Evolutionary conservation across 2,113 vertebrate genomes (phyloP).

Genomic region (Tiliqua scincoides): DNA sequence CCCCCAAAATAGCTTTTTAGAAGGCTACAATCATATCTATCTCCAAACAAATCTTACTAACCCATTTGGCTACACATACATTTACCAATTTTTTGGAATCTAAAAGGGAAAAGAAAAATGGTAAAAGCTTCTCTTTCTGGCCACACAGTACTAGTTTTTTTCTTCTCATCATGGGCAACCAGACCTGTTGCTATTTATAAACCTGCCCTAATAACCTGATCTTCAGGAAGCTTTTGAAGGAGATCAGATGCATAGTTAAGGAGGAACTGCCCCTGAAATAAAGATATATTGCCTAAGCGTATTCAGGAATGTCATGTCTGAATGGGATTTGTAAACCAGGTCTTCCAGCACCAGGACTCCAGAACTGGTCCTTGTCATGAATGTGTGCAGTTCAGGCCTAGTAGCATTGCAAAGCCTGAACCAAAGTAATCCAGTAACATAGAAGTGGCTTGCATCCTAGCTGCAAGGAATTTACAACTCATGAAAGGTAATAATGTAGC

Average conservation of each 20-base stretch:
- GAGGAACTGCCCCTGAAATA: background rate
- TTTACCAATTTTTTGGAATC: background rate
- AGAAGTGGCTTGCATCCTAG: too few species aligned
- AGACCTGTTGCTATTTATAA: background rate
- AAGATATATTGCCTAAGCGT: background rate
- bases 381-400: too few species aligned
- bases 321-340: background rate
- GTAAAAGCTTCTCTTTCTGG: background rate
- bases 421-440: too few species aligned
- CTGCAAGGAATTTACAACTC: too few species aligned
- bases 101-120: too few species aligned
- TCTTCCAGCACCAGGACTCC: background rate
- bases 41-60: background rate
- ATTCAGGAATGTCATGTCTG: background rate
- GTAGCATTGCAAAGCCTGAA: too few species aligned
- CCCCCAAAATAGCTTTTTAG: background rate
- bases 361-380: background rate
- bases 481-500: too few species aligned
- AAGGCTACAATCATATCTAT: too few species aligned
- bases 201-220: background rate
- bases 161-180: background rate
- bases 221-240: background rate
- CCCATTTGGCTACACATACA: background rate
- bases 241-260: background rate
- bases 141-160: background rate